Conservation (phyloP, 2,888 invertebrate species). For the Iphiclides podalirius region DNA sequence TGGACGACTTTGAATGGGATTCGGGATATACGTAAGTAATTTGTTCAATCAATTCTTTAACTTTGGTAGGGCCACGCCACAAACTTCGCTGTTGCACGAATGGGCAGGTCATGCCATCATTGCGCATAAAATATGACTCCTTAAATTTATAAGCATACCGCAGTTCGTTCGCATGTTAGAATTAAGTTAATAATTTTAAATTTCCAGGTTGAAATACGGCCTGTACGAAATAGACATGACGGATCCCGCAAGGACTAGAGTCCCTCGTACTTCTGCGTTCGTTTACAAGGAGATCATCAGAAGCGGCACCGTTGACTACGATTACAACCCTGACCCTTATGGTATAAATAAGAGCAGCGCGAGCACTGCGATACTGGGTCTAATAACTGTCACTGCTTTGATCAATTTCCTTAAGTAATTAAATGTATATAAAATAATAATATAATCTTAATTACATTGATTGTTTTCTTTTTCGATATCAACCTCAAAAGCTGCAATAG, state of each 20-base stretch:
- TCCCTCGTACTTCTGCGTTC: conserved; percentile 75
- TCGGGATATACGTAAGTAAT: conserved; percentile 64
- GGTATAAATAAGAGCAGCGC: not conserved
- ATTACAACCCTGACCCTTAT: conserved; percentile 32
- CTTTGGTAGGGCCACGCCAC: too few relatives aligned
- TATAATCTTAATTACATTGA: too few relatives aligned
- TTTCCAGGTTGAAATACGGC: conserved; percentile 59
- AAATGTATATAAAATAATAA: too few relatives aligned
- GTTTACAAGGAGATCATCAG: conserved; percentile 65
- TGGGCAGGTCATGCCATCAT: too few relatives aligned
- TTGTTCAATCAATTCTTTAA: too few relatives aligned
- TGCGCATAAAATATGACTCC: too few relatives aligned
- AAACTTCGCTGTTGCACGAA: too few relatives aligned
- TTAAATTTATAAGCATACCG: too few relatives aligned
- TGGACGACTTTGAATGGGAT: conserved; percentile 82
- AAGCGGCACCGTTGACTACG: conserved; percentile 37
- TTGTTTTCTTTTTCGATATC: too few relatives aligned
- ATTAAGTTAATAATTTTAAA: not conserved
- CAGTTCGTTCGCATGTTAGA: too few relatives aligned
- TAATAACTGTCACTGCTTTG: not conserved
- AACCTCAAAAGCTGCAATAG: too few relatives aligned
- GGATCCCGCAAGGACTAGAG: conserved; percentile 72
- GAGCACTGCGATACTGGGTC: not conserved
- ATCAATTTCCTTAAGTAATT: not conserved
- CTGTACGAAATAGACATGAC: conserved; percentile 79